Percentiles rank a stretch among this genome's conserved stretches.
phyloP scores from a whole-genome alignment of 1,140 invertebrate genomes.

The Drosophila ficusphila region DNA sequence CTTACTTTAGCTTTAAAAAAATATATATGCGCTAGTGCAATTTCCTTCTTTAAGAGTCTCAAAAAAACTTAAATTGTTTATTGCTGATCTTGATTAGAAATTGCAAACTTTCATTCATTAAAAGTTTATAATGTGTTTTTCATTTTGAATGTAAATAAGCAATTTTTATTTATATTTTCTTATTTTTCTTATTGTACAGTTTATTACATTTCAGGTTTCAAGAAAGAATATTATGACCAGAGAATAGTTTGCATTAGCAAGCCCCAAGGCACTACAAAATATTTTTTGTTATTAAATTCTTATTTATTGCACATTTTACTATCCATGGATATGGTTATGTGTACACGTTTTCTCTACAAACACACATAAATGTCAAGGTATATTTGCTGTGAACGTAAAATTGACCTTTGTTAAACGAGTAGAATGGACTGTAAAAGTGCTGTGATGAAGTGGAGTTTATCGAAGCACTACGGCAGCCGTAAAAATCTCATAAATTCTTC shows the following conservation, averaged over 20 bases:
- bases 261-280: too few species aligned
- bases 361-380: constrained; percentile 64
- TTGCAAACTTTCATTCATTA: too few species aligned
- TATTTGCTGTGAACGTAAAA: constrained; percentile 39
- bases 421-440: constrained; percentile 2
- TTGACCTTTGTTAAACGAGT: constrained; percentile 30
- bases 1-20: not conserved
- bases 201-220: too few species aligned
- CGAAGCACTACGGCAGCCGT: constrained; percentile 42
- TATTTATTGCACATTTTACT: constrained; percentile 5
- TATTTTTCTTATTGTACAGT: too few species aligned
- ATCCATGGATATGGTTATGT: not conserved
- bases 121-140: too few species aligned
- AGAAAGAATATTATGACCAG: constrained; percentile 9
- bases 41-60: too few species aligned
- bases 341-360: constrained; percentile 14
- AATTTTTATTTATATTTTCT: too few species aligned
- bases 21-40: too few species aligned
- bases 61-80: too few species aligned
- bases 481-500: constrained; percentile 53
- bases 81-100: too few species aligned
- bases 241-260: too few species aligned
- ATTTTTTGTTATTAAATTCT: constrained; percentile 16
- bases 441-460: constrained; percentile 30
- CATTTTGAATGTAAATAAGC: too few species aligned